Percentiles rank a stretch among this genome's conserved stretches.
These are phyloP conservation scores for Cettia cetti DNA, from an alignment of 2,113 vertebrate genomes.

Conservation along the genomic window DNA sequence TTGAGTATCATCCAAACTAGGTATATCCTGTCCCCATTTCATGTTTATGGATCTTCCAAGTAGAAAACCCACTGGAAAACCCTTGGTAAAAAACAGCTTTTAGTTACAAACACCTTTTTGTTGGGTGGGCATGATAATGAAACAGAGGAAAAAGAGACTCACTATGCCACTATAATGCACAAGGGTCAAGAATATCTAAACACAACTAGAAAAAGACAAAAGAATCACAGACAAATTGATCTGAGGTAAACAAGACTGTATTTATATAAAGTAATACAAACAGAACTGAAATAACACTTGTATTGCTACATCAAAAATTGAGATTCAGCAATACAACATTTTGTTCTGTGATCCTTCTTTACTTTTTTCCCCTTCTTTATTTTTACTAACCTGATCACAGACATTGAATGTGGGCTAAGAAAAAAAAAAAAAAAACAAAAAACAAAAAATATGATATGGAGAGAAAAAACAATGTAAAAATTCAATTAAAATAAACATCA, in stretches of 20 bases:
- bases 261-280: constrained; percentile 47
- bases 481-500: constrained; percentile 71
- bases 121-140: constrained; percentile 46
- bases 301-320: constrained; percentile 31
- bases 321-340: constrained; percentile 66
- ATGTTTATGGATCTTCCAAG: not conserved
- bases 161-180: constrained; percentile 63
- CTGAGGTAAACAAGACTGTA: constrained; percentile 5
- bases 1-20: not conserved
- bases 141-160: constrained; percentile 67
- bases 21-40: not conserved
- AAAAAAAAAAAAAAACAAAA: constrained; percentile 81
- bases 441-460: constrained; percentile 94
- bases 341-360: constrained; percentile 82
- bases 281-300: constrained; percentile 27
- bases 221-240: constrained; percentile 77
- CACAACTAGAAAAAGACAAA: constrained; percentile 71
- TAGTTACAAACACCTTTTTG: constrained; percentile 67
- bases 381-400: constrained; percentile 99
- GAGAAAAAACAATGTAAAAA: constrained; percentile 84
- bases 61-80: not conserved
- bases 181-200: constrained; percentile 67
- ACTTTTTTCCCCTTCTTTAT: constrained; percentile 57
- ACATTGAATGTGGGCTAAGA: constrained; percentile 99
- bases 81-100: not conserved